Conservation (phyloP, 2,113 vertebrate genomes). For the Montifringilla adamsi region DNA sequence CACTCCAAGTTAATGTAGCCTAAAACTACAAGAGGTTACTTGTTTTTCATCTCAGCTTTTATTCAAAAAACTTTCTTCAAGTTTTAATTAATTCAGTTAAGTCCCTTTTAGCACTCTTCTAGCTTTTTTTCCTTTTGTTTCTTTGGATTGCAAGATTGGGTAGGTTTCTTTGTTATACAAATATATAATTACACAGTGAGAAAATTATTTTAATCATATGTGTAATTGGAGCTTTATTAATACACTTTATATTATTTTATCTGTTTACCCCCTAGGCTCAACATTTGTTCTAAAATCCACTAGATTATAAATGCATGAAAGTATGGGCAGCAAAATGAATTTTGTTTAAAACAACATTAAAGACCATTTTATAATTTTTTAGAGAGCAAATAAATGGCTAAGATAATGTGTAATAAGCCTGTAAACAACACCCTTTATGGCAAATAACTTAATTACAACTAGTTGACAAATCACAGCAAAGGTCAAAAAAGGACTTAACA, state of each 20-base stretch:
- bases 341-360: background rate
- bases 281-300: slow-evolving; percentile 19
- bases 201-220: background rate
- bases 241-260: background rate
- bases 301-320: slow-evolving; percentile 16
- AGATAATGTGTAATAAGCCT: slow-evolving; percentile 7
- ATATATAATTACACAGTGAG: background rate
- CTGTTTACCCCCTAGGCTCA: background rate
- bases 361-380: background rate
- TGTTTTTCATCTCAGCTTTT: background rate
- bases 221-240: background rate
- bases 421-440: background rate
- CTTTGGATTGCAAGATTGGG: background rate
- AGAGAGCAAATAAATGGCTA: background rate
- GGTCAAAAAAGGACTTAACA: background rate
- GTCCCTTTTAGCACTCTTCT: background rate
- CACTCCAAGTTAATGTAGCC: background rate
- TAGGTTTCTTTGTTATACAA: background rate
- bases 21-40: background rate
- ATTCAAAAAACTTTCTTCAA: background rate
- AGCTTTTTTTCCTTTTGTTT: background rate
- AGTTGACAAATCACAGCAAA: background rate
- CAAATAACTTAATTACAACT: background rate
- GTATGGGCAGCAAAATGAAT: slow-evolving; percentile 2
- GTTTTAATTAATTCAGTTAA: background rate